phyloP scores from a whole-genome alignment of 2,888 invertebrate genomes.

The Eumerus sabulonum region DNA sequence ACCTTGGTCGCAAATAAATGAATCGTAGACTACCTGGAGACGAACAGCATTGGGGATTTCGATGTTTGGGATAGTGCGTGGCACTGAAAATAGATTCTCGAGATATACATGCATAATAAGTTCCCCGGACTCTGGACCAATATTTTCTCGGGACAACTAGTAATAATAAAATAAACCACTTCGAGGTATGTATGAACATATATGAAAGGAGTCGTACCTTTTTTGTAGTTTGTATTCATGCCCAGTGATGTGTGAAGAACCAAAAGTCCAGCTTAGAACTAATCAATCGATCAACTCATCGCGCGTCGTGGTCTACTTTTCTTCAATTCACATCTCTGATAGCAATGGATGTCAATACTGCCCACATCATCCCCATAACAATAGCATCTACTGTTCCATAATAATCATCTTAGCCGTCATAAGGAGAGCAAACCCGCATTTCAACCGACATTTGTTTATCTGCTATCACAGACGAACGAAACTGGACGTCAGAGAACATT shows the following conservation, averaged over 20 bases:
- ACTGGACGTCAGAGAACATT: background rate
- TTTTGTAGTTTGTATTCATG: constrained; percentile 53
- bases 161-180: no score
- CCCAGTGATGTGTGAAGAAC: no score
- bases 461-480: background rate
- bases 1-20: no score
- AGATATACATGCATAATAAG: no score
- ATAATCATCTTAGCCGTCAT: background rate
- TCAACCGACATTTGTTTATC: background rate
- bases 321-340: constrained; percentile 16
- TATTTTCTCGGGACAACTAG: no score
- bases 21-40: no score
- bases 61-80: no score
- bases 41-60: no score
- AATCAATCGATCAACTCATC: constrained; percentile 12
- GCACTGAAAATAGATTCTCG: no score
- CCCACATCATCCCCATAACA: constrained; percentile 30
- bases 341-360: constrained; percentile 56
- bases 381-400: constrained; percentile 19
- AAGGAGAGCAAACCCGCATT: background rate
- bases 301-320: background rate
- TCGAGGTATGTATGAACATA: no score
- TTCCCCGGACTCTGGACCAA: no score
- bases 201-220: constrained; percentile 47
- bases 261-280: constrained; percentile 14